phyloP scores from a whole-genome alignment of 2,797 vertebrate genomes.

The Bryconaethiops microstoma region DNA sequence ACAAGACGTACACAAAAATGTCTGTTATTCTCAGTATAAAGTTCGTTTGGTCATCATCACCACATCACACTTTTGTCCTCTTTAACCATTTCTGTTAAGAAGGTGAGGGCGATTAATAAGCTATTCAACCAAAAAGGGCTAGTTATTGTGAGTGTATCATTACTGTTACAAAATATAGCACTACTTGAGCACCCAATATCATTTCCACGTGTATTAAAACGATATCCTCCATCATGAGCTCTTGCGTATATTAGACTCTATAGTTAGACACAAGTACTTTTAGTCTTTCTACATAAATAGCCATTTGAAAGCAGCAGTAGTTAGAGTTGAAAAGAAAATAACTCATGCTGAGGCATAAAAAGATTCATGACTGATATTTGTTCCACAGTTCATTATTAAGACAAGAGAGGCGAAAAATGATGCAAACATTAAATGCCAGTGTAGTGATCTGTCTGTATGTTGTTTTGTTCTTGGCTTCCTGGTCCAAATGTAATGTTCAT shows the following conservation, averaged over 20 bases:
- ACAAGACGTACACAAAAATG: conserved; percentile 5
- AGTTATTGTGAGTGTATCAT: neutral
- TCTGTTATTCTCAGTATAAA: neutral
- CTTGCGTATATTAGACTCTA: conserved; percentile 4
- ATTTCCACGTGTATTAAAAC: neutral
- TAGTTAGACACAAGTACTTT: neutral
- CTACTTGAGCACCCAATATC: neutral
- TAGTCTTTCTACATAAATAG: conserved; percentile 11
- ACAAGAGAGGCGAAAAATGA: conserved; percentile 18
- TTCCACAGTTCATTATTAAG: conserved; percentile 20
- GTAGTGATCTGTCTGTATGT: conserved; percentile 12
- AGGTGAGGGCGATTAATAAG: neutral
- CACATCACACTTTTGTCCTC: neutral
- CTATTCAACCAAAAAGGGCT: neutral
- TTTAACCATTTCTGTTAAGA: neutral
- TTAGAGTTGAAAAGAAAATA: conserved; percentile 5
- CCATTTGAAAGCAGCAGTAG: conserved; percentile 27
- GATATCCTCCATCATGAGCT: neutral
- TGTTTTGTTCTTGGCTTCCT: conserved; percentile 8
- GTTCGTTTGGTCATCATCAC: conserved; percentile 2
- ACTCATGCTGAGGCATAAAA: neutral
- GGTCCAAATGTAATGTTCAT: neutral
- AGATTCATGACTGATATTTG: conserved; percentile 9
- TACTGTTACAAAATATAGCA: conserved; percentile 18
- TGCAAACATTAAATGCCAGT: conserved; percentile 33